A percentile compares a stretch with the other conserved stretches of the same genome.
Conservation (phyloP, 2,888 invertebrate species). For the Drosophila paramelanica region DNA sequence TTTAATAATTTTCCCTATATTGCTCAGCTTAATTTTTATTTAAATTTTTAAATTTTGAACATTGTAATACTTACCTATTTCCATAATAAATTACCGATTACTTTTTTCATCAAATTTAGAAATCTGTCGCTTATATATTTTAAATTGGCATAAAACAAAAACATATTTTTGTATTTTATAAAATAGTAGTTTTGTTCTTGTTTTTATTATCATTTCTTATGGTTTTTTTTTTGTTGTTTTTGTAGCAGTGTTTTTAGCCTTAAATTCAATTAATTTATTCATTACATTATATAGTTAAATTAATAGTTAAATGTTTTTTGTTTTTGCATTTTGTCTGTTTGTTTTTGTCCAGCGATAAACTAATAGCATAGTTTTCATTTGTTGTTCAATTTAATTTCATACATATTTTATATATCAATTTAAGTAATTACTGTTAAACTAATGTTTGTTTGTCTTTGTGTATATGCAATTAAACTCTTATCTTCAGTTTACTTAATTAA, state of each 20-base stretch:
- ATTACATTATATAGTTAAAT: conserved; percentile 75
- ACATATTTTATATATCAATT: conserved; percentile 62
- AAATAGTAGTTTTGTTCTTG: conserved; percentile 80
- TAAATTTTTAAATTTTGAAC: too few species aligned
- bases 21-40: too few species aligned
- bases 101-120: not conserved
- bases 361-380: conserved; percentile 63
- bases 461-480: conserved; percentile 62
- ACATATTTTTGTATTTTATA: conserved; percentile 70
- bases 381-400: conserved; percentile 63
- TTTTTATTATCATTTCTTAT: conserved; percentile 76
- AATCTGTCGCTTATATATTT: not conserved
- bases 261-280: conserved; percentile 77
- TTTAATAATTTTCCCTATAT: too few species aligned
- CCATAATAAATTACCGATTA: too few species aligned
- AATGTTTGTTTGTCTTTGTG: conserved; percentile 41
- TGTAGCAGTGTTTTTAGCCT: conserved; percentile 67
- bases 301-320: conserved; percentile 81
- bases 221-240: conserved; percentile 45
- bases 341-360: conserved; percentile 53
- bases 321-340: conserved; percentile 53
- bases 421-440: conserved; percentile 64
- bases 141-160: conserved; percentile 1
- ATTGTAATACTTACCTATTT: too few species aligned
- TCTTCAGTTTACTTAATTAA: conserved; percentile 58